Conservation (phyloP, 2,888 invertebrate genomes). For the Eudasyphora cyanicolor region DNA sequence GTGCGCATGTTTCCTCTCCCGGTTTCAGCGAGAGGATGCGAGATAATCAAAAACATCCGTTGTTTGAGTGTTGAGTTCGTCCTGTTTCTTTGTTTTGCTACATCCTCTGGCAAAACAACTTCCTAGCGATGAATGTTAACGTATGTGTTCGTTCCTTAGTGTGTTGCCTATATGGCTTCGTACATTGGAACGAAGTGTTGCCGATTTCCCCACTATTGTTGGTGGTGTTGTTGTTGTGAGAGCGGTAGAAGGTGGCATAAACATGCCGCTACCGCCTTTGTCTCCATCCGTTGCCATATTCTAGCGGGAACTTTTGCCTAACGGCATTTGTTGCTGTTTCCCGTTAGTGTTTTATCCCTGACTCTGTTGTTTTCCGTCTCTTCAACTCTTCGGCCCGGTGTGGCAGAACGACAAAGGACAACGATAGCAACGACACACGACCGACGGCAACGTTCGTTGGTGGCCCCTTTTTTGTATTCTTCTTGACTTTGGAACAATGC, state of each 20-base stretch:
- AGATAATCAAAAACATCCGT: conserved; percentile 29
- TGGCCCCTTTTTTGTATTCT: neutral
- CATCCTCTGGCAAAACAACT: neutral
- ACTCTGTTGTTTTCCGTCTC: conserved; percentile 22
- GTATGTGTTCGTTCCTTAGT: neutral
- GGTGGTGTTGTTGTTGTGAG: neutral
- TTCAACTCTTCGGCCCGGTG: neutral
- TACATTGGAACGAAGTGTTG: neutral
- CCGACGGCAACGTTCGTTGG: neutral
- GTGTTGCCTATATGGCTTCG: too few species aligned
- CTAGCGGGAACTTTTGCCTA: conserved; percentile 37
- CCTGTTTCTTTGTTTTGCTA: conserved; percentile 28
- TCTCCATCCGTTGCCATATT: conserved; percentile 24
- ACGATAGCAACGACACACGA: neutral
- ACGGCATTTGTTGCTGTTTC: conserved; percentile 50
- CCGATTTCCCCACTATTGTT: too few species aligned
- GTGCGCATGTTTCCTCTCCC: conserved; percentile 35
- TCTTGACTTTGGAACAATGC: neutral
- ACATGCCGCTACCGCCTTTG: conserved; percentile 7
- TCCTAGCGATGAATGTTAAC: neutral
- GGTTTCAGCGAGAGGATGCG: neutral
- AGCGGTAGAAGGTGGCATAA: neutral
- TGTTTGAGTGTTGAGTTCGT: neutral
- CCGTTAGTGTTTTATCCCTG: conserved; percentile 53
- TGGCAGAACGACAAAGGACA: neutral